phyloP scores from a whole-genome alignment of 2,797 vertebrate genomes.

The Pipistrellus kuhlii region DNA sequence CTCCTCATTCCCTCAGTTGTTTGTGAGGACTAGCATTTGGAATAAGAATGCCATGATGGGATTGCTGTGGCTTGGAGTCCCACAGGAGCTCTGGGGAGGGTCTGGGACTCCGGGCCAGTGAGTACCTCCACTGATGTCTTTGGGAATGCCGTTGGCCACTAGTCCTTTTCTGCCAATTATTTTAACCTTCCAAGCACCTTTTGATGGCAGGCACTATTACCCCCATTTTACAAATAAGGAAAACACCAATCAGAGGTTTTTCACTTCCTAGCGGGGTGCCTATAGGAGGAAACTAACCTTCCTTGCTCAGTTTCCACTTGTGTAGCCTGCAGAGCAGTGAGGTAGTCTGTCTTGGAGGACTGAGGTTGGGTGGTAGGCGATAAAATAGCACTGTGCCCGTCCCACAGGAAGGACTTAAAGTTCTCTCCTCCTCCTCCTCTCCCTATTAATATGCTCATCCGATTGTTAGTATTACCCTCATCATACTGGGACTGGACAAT shows the following conservation, averaged over 20 bases:
- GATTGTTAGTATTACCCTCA: not conserved
- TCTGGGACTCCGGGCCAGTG: not conserved
- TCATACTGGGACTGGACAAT: not conserved
- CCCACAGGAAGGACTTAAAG: too few relatives aligned
- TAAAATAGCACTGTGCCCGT: not conserved
- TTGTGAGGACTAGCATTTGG: not conserved
- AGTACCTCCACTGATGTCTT: not conserved
- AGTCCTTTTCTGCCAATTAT: not conserved
- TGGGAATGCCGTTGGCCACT: not conserved
- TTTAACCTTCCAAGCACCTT: not conserved
- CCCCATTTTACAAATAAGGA: not conserved
- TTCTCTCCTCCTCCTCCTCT: not conserved
- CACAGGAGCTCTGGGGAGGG: not conserved
- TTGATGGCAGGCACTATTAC: not conserved
- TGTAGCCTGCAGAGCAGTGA: not conserved
- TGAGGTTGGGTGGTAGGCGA: not conserved
- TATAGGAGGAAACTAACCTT: not conserved
- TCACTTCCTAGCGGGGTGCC: not conserved
- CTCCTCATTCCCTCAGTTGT: not conserved
- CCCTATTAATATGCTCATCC: not conserved
- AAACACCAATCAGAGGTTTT: not conserved
- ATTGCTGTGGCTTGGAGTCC: not conserved
- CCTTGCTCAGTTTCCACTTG: not conserved
- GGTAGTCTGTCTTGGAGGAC: not conserved
- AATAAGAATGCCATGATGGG: not conserved